phyloP scores from a whole-genome alignment of 1,140 invertebrate species.

The Amyelois transitella region DNA sequence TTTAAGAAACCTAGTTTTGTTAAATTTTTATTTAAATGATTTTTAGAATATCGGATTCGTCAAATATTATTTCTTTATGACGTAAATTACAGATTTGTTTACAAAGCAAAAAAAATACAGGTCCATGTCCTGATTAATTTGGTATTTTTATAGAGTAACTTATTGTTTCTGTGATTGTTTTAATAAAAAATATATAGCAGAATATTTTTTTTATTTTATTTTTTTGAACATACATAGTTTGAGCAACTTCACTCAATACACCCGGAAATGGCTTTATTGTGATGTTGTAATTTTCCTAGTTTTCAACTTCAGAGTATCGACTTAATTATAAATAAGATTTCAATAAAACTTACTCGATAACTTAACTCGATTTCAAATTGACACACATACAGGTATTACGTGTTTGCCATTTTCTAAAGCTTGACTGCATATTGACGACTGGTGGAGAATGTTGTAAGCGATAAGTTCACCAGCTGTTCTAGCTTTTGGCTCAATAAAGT shows the following conservation, averaged over 20 bases:
- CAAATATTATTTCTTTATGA: slow-evolving; percentile 12
- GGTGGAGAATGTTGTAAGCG: no score
- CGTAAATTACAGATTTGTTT: slow-evolving; percentile 15
- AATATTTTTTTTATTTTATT: slow-evolving; percentile 4
- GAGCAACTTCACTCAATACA: no score
- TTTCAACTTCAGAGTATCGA: neutral
- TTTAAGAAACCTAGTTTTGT: slow-evolving; percentile 23
- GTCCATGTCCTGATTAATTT: slow-evolving; percentile 30
- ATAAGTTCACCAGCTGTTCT: no score
- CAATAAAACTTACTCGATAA: neutral
- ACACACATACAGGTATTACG: no score
- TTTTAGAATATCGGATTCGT: slow-evolving; percentile 13
- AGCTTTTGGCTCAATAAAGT: no score
- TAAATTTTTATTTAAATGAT: slow-evolving; percentile 17
- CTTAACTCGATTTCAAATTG: no score
- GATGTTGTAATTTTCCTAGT: neutral
- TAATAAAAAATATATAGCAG: slow-evolving; percentile 36
- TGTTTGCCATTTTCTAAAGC: no score
- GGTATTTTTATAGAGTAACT: slow-evolving; percentile 42
- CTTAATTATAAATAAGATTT: neutral
- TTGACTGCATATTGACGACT: no score
- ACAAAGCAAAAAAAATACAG: slow-evolving; percentile 6
- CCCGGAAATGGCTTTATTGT: neutral
- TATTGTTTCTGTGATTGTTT: slow-evolving; percentile 59
- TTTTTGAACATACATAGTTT: no score